phyloP scores from a whole-genome alignment of 2,797 vertebrate species.

The Bradypodion ventrale region DNA sequence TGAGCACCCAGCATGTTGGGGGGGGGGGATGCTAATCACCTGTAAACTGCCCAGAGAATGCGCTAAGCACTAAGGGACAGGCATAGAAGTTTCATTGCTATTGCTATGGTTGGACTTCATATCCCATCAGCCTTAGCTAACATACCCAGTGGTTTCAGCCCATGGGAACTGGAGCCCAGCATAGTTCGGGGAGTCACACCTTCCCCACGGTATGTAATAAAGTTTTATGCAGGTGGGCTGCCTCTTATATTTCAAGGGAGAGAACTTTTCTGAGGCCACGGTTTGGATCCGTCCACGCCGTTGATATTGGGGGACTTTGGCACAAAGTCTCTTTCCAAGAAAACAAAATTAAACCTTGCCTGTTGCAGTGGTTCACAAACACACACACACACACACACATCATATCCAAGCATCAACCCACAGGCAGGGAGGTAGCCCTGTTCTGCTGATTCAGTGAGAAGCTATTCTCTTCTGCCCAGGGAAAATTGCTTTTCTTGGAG shows the following conservation, averaged over 20 bases:
- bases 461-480: slow-evolving; percentile 67
- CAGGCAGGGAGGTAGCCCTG: slow-evolving; percentile 66
- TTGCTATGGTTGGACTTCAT: not conserved
- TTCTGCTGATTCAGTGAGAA: slow-evolving; percentile 74
- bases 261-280: slow-evolving; percentile 61
- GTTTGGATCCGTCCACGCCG: slow-evolving; percentile 32
- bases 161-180: not conserved
- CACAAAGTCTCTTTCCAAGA: slow-evolving; percentile 59
- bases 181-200: not conserved
- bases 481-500: slow-evolving; percentile 77
- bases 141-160: not conserved
- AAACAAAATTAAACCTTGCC: slow-evolving; percentile 49
- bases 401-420: slow-evolving; percentile 60
- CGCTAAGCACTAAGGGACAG: no score
- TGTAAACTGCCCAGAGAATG: no score
- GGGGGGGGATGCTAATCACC: no score
- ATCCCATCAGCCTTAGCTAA: not conserved
- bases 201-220: no score
- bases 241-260: not conserved
- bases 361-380: slow-evolving; percentile 62
- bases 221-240: not conserved
- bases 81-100: no score
- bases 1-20: no score
- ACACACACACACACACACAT: no score
- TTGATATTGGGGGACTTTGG: slow-evolving; percentile 34